Base-by-base conservation (phyloP, 1,140 invertebrate species). In the Bombus superbus region DNA sequence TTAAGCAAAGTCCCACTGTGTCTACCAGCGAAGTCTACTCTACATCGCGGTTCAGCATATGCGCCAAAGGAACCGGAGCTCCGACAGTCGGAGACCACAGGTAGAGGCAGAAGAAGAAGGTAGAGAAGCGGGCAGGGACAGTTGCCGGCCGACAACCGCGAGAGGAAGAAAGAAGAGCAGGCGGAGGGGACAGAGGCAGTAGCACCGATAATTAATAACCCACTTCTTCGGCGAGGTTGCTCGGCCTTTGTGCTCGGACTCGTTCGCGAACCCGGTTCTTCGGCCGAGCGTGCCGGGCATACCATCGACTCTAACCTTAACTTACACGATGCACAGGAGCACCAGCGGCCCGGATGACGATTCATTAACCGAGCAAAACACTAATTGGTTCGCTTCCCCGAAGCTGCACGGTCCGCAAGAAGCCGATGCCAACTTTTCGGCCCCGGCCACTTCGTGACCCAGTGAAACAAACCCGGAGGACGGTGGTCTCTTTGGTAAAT, bases 351-450 rank as follows among this genome's bases (percentile, higher is more conserved):
- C 81, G 86, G 84, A 91, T 85, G 86, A 91, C 91, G 90, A 92
- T 92, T 92, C 90, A 91, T 92, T 92, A 91, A 83, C 84, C 90
- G 78, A 81, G 90, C 89, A 90, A 91, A 92, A 91, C 91, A 91
- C 89, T 92, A 92, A 91, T 92, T 92, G 90, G 91, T 92, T 86
- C 89, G 90, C 86, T 92, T 92, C 89, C 86, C 76, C 80, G 91
- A 92, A 91, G 77, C 72, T 64, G 85, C 62, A 40, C 47, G 40
- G 42, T 22, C 69, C 62, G 81, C 86, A 88, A 90, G 88, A 90
- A 88, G 88, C 79, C 59, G 32, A 72, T 66, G 47, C 71, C 53
- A 64, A 81, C 73, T 82, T 90, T 90, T 90, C 59, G 88, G 71
- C 59, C 44, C 47, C 42, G 57, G 28, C 64, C 62, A 38, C 40